phyloP scores from a whole-genome alignment of 2,888 invertebrate species.

The Noctua janthina region DNA sequence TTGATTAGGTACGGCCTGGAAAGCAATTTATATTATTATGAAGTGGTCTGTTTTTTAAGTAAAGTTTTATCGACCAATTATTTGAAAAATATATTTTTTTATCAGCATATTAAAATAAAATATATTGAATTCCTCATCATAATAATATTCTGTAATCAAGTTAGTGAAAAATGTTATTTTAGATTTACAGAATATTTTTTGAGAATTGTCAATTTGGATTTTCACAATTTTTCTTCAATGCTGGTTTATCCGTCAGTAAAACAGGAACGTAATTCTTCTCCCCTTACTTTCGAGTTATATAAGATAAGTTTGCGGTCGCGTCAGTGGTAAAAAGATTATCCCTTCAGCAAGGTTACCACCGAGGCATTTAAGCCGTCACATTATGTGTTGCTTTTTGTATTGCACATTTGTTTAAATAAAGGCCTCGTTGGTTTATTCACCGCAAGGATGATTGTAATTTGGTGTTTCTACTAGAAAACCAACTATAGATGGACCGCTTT shows the following conservation, averaged over 20 bases:
- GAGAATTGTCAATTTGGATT: no score
- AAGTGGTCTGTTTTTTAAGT: background rate
- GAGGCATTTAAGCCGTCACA: background rate
- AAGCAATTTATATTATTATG: no score
- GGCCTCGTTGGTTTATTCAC: background rate
- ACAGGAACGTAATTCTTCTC: background rate
- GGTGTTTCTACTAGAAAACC: background rate
- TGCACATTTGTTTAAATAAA: background rate
- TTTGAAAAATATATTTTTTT: background rate
- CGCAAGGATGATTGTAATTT: background rate
- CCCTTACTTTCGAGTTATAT: background rate
- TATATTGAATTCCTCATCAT: no score
- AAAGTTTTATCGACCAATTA: background rate
- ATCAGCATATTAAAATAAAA: no score
- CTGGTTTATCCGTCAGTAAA: background rate
- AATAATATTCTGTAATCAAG: no score
- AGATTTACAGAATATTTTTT: background rate
- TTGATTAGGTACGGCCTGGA: background rate
- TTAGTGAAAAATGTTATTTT: background rate
- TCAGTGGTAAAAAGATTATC: conserved; percentile 16
- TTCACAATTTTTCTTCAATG: background rate
- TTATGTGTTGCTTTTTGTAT: background rate
- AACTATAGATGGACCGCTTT: no score
- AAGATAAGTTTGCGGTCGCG: background rate
- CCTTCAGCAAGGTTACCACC: background rate